Evolutionary conservation across 2,113 vertebrate genomes (phyloP).

Genomic region (Ptilorrhoa leucosticta): DNA sequence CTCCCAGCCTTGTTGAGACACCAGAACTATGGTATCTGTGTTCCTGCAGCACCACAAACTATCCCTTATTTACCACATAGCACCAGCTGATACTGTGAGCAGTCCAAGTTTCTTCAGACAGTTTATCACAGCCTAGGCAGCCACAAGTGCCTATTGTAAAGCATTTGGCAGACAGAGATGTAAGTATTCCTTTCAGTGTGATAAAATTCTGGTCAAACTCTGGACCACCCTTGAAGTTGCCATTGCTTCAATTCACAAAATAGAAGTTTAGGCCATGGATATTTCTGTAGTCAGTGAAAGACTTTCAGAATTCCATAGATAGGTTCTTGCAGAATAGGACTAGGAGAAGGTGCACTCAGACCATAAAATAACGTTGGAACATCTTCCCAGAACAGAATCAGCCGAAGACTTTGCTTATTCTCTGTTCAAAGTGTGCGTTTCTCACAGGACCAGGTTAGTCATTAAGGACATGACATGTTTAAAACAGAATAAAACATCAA

Average conservation of each 20-base stretch:
- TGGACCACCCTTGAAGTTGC: background rate
- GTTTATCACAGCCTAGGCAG: background rate
- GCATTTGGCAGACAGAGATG: background rate
- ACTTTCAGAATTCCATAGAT: background rate
- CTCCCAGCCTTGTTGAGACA: background rate
- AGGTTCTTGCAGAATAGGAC: background rate
- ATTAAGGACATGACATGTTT: background rate
- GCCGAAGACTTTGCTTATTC: background rate
- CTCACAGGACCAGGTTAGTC: background rate
- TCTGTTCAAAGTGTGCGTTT: background rate
- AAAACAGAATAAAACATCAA: background rate
- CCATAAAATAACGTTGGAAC: background rate
- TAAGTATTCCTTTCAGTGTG: background rate
- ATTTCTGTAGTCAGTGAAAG: background rate
- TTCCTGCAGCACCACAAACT: background rate
- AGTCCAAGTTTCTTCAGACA: background rate
- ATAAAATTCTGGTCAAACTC: background rate
- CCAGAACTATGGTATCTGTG: accelerated
- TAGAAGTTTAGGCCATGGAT: background rate
- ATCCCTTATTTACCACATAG: background rate
- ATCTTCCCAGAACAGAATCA: background rate
- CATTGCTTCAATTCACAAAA: background rate
- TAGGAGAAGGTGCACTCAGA: background rate
- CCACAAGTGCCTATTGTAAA: background rate
- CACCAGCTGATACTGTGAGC: background rate